Base-by-base conservation (phyloP, 2,888 invertebrate genomes). In the Hydropsyche betteni region DNA sequence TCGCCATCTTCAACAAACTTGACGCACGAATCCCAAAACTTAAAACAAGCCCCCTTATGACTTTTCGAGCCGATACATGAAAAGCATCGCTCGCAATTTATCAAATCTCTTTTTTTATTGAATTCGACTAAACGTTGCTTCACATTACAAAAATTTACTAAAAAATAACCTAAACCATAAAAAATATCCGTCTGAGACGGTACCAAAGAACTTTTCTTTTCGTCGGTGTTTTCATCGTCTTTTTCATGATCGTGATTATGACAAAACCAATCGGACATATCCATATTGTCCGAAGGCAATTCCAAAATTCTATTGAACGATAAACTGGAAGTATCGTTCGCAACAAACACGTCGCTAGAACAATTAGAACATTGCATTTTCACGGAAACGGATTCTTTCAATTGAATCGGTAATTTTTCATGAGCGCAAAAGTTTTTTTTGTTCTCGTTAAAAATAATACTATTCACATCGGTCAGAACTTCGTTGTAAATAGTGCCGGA, bases 211-310 rank as follows among this genome's bases (percentile, higher is more conserved):
- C 76, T 81, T 33, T 24, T 53, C 2, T 33, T 50, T 0, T 14
- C 51, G 2, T 16, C 16, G 0, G 33, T n/a, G 0, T 61, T 61
- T 61, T 24, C 5, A 33, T 33, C 24, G 6, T 36, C 24, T 24
- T 61, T 76, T 1, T 78, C 74, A 64, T 82, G 81, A 0, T 86
- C 86, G 64, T 82, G 82, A 0, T 86, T 86, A 79, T 91, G 91
- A 80, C 92, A 92, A 82, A 91, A 92, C 90, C 91, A 91, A 78
- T 92, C 91, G 0, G 87, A 86, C 81, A 89, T 87, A 80, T 91
- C 90, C 75, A 88, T 83, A 83, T 87, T 88, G 14, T 87, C 86
- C 0, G 90, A 87, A 0, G 91, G 91, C 74, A 92, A 82, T 75
- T 91, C 91, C 76, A 92, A 83, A 80, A 91, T 85, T 78, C 91